Evolutionary conservation across 2,888 invertebrate species (phyloP).

Genomic region (Plagodis pulveraria): DNA sequence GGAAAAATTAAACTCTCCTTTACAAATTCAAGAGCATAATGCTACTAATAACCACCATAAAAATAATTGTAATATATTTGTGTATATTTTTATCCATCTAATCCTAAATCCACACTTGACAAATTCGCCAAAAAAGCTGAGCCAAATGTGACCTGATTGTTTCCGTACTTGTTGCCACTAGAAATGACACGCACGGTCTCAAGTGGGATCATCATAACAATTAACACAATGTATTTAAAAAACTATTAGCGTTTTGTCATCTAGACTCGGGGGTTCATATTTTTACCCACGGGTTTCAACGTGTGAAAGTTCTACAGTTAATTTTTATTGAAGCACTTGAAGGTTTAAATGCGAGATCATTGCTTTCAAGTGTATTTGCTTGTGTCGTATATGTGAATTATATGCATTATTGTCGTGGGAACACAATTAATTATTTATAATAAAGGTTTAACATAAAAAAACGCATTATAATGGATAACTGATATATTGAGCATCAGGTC

Average conservation of each 20-base stretch:
- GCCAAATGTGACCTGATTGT: constrained; percentile 24
- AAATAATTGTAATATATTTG: too few species aligned
- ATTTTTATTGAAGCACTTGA: constrained; percentile 18
- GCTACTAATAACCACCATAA: too few species aligned
- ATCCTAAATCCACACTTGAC: constrained; percentile 57
- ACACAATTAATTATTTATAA: not conserved
- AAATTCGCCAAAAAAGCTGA: constrained; percentile 23
- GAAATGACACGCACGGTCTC: constrained; percentile 65
- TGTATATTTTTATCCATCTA: too few species aligned
- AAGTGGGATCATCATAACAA: constrained; percentile 68
- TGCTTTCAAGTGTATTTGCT: constrained; percentile 13
- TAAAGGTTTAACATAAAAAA: too few species aligned
- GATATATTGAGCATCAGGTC: too few species aligned
- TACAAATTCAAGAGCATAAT: too few species aligned
- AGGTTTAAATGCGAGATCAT: constrained; percentile 11
- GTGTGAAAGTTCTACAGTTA: constrained; percentile 43
- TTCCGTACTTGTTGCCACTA: constrained; percentile 41
- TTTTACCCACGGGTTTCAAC: constrained; percentile 29
- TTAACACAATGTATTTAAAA: constrained; percentile 58
- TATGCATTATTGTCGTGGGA: not conserved
- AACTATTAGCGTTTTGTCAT: constrained; percentile 37
- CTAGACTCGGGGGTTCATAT: constrained; percentile 52
- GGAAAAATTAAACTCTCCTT: too few species aligned
- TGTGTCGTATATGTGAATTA: not conserved
- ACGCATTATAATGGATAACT: too few species aligned